Conservation (phyloP, 1,140 invertebrate genomes). For the Aphis gossypii region DNA sequence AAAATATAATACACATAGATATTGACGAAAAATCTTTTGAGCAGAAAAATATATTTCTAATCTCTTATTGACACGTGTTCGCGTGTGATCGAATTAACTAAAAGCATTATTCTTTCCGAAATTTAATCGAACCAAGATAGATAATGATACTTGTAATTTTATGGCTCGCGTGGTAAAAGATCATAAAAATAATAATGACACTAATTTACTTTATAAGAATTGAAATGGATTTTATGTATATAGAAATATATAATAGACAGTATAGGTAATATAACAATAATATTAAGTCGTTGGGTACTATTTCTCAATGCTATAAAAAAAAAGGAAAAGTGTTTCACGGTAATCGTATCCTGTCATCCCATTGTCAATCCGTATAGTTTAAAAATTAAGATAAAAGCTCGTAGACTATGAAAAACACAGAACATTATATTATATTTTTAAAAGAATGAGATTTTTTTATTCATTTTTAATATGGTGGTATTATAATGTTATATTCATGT, state of each 20-base stretch:
- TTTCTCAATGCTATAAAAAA: not conserved
- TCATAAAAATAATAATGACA: conserved; percentile 14
- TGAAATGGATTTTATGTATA: not conserved
- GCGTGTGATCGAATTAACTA: not conserved
- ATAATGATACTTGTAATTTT: not conserved
- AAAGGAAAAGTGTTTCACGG: not conserved
- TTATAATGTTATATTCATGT: not conserved
- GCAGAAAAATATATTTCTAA: not conserved
- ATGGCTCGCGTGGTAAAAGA: not conserved
- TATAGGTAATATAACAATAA: not conserved
- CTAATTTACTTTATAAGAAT: not conserved
- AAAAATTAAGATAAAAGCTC: not conserved
- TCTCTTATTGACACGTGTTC: not conserved
- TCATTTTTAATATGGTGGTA: not conserved
- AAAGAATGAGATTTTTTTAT: not conserved
- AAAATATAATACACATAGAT: not conserved
- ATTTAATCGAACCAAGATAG: not conserved
- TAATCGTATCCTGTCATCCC: not conserved
- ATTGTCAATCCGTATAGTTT: not conserved
- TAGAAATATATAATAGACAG: not conserved
- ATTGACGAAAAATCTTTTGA: not conserved
- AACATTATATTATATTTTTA: not conserved
- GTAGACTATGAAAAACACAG: not conserved
- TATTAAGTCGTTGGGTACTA: not conserved
- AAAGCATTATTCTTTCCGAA: not conserved